phyloP scores from a whole-genome alignment of 2,797 vertebrate species.

The Pelochelys cantorii region DNA sequence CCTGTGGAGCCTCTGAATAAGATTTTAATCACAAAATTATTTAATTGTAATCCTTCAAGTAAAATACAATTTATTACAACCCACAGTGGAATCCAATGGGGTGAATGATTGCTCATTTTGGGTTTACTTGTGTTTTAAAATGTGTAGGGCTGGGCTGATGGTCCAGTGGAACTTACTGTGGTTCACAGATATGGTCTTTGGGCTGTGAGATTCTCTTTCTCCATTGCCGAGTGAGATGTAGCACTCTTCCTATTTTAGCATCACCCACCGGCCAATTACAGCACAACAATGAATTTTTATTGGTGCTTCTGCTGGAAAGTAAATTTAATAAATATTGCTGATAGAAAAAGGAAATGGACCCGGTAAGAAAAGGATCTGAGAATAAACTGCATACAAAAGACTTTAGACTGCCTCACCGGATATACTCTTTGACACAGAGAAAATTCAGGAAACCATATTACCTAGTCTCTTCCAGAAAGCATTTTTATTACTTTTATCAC shows the following conservation, averaged over 20 bases:
- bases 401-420: conserved; percentile 3
- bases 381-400: conserved; percentile 35
- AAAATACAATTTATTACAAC: neutral
- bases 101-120: neutral
- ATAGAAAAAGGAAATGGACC: conserved; percentile 36
- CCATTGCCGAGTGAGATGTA: neutral
- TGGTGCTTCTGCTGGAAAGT: conserved; percentile 29
- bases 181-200: neutral
- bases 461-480: neutral
- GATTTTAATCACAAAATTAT: conserved; percentile 41
- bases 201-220: neutral
- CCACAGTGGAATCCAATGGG: conserved; percentile 10
- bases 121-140: conserved; percentile 8
- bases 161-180: neutral
- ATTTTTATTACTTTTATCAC: neutral
- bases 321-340: conserved; percentile 37
- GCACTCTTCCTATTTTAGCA: neutral
- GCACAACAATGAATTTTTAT: conserved; percentile 2
- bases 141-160: neutral
- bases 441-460: neutral
- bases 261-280: conserved; percentile 36
- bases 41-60: conserved; percentile 50
- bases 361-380: conserved; percentile 33
- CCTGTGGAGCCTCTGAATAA: neutral
- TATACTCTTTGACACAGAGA: neutral